These are phyloP conservation scores for Homalodisca vitripennis DNA, from an alignment of 1,140 invertebrate genomes.

Conservation along the genomic window DNA sequence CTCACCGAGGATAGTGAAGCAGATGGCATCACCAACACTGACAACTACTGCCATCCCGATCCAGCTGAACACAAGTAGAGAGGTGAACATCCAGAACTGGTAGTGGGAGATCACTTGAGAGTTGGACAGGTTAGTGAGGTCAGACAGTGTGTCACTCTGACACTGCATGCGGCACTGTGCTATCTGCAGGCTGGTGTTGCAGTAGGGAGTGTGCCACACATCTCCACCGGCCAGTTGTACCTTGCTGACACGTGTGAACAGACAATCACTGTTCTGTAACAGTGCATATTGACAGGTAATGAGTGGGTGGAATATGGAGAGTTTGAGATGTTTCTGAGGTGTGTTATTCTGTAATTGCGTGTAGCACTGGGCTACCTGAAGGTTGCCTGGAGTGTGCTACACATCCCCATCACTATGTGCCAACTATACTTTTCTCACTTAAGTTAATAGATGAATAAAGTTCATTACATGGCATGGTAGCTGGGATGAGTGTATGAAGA, in stretches of 20 bases:
- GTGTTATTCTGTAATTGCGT: no score
- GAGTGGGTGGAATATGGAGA: no score
- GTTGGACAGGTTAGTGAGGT: slow-evolving; percentile 46
- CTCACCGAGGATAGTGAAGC: slow-evolving; percentile 74
- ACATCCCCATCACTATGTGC: no score
- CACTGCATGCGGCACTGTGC: slow-evolving; percentile 45
- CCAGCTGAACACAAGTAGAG: slow-evolving; percentile 70
- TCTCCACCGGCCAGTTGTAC: background rate
- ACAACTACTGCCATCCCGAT: slow-evolving; percentile 79
- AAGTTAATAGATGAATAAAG: no score
- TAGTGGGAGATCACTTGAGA: slow-evolving; percentile 49
- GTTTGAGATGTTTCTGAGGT: no score
- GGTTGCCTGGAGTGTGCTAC: no score
- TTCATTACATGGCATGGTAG: no score
- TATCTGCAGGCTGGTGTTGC: slow-evolving; percentile 30
- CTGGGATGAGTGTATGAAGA: no score
- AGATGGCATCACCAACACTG: slow-evolving; percentile 79
- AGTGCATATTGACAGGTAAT: no score
- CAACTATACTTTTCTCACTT: no score
- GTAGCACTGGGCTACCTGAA: no score
- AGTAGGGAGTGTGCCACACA: slow-evolving; percentile 37
- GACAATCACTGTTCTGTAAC: slow-evolving; percentile 7
- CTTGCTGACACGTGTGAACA: slow-evolving; percentile 15
- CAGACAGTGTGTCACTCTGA: slow-evolving; percentile 45
- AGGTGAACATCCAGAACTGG: slow-evolving; percentile 70